A percentile compares a stretch with the other conserved stretches of the same genome.
These are phyloP conservation scores for Drosophila ironensis DNA, from an alignment of 1,140 invertebrate genomes.

Conservation along the genomic window DNA sequence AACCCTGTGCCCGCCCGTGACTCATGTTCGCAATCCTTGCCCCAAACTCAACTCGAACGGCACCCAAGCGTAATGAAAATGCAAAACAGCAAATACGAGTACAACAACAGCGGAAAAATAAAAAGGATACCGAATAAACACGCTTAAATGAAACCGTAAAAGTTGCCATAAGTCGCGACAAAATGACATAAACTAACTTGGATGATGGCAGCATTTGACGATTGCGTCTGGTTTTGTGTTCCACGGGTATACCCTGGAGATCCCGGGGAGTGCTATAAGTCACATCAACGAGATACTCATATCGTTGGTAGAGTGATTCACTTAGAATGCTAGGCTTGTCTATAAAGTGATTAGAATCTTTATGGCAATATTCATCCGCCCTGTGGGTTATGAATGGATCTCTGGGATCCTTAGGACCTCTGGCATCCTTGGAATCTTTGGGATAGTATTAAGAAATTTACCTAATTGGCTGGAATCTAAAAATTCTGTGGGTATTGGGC, in stretches of 20 bases:
- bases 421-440: too few relatives aligned
- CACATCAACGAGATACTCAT: too few relatives aligned
- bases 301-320: too few relatives aligned
- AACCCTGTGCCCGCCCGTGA: slow-evolving; percentile 29
- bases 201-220: slow-evolving; percentile 5
- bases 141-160: slow-evolving; percentile 68
- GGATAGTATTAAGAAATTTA: too few relatives aligned
- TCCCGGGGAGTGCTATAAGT: not conserved
- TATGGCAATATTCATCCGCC: slow-evolving; percentile 18
- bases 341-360: too few relatives aligned
- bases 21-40: slow-evolving; percentile 43
- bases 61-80: slow-evolving; percentile 14
- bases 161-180: slow-evolving; percentile 71
- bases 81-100: not conserved
- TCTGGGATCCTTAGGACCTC: too few relatives aligned
- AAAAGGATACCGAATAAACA: slow-evolving; percentile 29
- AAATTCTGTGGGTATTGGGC: too few relatives aligned
- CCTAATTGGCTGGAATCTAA: too few relatives aligned
- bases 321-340: too few relatives aligned
- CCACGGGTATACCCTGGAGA: not conserved
- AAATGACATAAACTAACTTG: slow-evolving; percentile 61
- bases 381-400: not conserved
- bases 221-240: not conserved
- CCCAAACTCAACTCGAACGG: slow-evolving; percentile 17
- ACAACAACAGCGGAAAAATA: not conserved